Conservation (phyloP, 2,113 vertebrate genomes). For the Plectropomus leopardus region DNA sequence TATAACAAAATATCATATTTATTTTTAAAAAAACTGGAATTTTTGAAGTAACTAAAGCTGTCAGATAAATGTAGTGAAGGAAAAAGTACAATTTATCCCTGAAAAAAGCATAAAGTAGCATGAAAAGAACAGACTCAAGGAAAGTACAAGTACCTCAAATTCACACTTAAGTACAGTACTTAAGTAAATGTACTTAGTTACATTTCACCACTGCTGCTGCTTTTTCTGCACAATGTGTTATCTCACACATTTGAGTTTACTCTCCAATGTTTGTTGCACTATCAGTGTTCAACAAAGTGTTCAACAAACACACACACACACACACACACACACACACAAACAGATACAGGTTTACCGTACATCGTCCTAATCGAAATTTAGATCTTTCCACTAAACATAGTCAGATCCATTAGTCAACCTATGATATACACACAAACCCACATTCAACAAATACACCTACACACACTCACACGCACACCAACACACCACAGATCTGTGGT, state of each 20-base stretch:
- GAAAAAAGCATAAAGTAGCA: no score
- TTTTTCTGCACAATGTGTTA: neutral
- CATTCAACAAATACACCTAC: neutral
- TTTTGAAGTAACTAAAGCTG: no score
- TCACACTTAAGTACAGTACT: no score
- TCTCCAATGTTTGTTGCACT: neutral
- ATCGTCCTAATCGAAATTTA: neutral
- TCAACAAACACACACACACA: neutral
- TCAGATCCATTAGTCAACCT: slow-evolving; percentile 21
- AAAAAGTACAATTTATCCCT: no score
- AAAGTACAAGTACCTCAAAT: no score
- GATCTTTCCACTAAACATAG: slow-evolving; percentile 38
- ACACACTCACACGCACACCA: neutral
- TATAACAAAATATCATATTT: no score
- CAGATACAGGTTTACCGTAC: neutral
- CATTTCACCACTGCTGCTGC: neutral
- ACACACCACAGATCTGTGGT: slow-evolving; percentile 42
- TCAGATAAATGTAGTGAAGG: no score
- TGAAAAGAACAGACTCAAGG: no score
- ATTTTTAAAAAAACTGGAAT: no score
- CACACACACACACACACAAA: neutral
- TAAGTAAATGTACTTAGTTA: no score
- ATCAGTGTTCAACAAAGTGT: no score
- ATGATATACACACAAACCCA: neutral
- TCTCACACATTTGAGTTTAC: neutral